Evolutionary conservation across 2,888 invertebrate genomes (phyloP).

Genomic region (Aphrophora alni): DNA sequence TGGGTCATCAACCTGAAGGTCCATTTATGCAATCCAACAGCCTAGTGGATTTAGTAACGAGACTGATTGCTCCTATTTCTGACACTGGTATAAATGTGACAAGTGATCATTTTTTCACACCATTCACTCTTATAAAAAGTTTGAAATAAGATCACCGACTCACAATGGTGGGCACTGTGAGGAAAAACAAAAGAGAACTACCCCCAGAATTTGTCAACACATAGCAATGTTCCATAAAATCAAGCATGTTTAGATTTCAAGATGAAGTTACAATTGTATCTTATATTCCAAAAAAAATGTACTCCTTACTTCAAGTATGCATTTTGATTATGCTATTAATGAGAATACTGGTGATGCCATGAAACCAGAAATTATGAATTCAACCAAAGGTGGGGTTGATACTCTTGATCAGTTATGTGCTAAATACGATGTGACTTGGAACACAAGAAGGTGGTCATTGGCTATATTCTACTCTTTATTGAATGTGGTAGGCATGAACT

Average conservation of each 20-base stretch:
- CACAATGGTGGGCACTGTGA: conserved; percentile 9
- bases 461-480: background rate
- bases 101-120: conserved; percentile 44
- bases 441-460: background rate
- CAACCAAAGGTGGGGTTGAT: conserved; percentile 16
- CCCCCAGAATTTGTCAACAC: background rate
- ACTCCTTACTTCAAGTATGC: background rate
- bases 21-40: conserved; percentile 21
- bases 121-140: conserved; percentile 30
- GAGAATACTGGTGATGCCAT: conserved; percentile 2
- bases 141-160: background rate
- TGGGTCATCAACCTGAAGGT: conserved; percentile 34
- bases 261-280: background rate
- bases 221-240: background rate
- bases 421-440: background rate
- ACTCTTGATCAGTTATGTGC: conserved; percentile 11
- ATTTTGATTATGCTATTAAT: conserved; percentile 4
- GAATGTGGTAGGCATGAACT: background rate
- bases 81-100: conserved; percentile 43
- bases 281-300: background rate
- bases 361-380: conserved; percentile 11
- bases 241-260: background rate
- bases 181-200: background rate
- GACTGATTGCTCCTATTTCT: conserved; percentile 29
- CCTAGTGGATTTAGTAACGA: conserved; percentile 16